Evolutionary conservation across 2,888 invertebrate genomes (phyloP), one percentile per base, ranked within the genome.

Genomic region (Adelphocoris suturalis): DNA sequence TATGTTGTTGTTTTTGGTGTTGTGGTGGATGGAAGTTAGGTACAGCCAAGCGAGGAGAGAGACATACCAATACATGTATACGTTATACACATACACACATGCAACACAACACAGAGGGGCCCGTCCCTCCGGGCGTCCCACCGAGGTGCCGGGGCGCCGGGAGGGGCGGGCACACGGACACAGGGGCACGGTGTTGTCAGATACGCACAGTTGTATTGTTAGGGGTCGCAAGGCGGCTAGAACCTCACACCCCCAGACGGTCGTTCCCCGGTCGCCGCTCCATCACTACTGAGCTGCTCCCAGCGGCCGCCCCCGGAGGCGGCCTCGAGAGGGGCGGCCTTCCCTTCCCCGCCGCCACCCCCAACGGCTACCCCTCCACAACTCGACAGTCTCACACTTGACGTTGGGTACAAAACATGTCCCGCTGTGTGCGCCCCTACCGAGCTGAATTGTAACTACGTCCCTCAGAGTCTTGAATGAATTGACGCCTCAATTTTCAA

Each of bases 231-330:
- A 82, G 82, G 82, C 82, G 82, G 47, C 52, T 82, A 82, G 82
- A 82, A 82, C 82, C 82, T 82, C 82, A 82, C 82, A 82, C 47
- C 82, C 82, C 82, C 82, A 47, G 82, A 82, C 82, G 82, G 82
- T 82, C 82, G 82, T 82, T 82, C 82, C 52, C 82, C 82, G 82
- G 82, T 82, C 82, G 82, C 48, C 82, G 78, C 78, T 78, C 78
- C 78, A 78, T 78, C 82, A 52, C 82, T 82, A 82, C 82, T 82
- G 82, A 82, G 27, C 82, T 82, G 52, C 82, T 27, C 82, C 82
- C 82, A 82, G 82, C 82, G 82, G 76, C 46, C 46, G 78, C 37
- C 78, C 47, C n/a, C n/a, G n/a, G n/a, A n/a, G n/a, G n/a, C n/a
- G n/a, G n/a, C n/a, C n/a, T n/a, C n/a, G n/a, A n/a, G n/a, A n/a